Percentiles rank a stretch among this genome's conserved stretches.
Evolutionary conservation across 2,113 vertebrate genomes (phyloP).

Genomic region (Herpetotheres cachinnans): DNA sequence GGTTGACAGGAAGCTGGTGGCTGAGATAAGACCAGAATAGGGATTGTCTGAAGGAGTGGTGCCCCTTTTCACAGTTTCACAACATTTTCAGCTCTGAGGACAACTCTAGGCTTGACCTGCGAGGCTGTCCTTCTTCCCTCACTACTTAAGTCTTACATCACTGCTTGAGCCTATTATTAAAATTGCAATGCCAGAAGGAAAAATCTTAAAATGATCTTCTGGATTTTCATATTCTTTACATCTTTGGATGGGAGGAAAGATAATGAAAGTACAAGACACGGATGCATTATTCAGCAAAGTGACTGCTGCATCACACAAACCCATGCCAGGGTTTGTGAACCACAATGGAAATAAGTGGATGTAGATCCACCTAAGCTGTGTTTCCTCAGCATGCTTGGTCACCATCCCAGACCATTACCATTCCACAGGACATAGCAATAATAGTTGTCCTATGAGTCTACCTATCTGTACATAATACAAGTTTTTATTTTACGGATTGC

Average conservation of each 20-base stretch:
- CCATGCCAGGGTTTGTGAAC: neutral
- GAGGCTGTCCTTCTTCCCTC: neutral
- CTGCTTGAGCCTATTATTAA: neutral
- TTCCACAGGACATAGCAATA: neutral
- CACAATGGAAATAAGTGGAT: neutral
- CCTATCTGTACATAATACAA: neutral
- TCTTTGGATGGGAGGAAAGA: neutral
- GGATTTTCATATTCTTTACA: neutral
- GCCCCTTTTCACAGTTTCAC: neutral
- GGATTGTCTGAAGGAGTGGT: neutral
- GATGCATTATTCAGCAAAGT: neutral
- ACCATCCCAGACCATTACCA: neutral
- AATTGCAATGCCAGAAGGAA: neutral
- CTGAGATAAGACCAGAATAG: neutral
- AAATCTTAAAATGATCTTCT: neutral
- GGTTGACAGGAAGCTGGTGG: neutral
- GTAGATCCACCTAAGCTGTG: neutral
- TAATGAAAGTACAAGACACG: neutral
- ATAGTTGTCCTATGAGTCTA: neutral
- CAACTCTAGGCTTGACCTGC: neutral
- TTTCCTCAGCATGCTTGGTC: neutral
- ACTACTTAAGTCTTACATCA: neutral
- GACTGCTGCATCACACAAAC: neutral
- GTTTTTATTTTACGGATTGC: neutral
- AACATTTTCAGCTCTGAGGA: neutral